Evolutionary conservation across 2,888 invertebrate species (phyloP), one percentile per base, ranked within the genome.

Genomic region (Agelastica alni): DNA sequence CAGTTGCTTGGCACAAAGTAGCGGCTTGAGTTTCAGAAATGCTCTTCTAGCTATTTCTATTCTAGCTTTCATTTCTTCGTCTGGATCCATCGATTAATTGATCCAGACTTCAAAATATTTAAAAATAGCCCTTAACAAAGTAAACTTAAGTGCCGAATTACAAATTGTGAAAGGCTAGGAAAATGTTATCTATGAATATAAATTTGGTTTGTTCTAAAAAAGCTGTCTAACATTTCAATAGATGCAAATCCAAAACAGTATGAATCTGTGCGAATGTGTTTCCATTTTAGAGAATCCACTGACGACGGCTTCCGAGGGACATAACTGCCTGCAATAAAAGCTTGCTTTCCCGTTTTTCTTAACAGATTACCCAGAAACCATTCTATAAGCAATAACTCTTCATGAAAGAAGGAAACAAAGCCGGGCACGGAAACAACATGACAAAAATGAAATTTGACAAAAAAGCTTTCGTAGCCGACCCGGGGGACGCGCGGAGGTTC

Each of bases 401-500:
- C 39, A 48, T 48, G 31, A 48, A 48, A 39, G 41, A 22, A 41
- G 30, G 39, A 48, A 41, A 48, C 48, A 48, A 48, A 48, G 41
- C 48, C 48, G n/a, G 20, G 16, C 48, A 39, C 39, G 48, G 31
- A 28, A 30, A 42, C 42, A 42, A 48, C 48, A 55, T 55, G 42
- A 55, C 41, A 42, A 55, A 66, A 71, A 72, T 69, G 72, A 71
- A 72, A 73, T 69, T 71, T 68, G 69, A 68, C 68, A 68, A 69
- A 68, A 67, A 64, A 67, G 64, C 48, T 41, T 48, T 41, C 12
- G 34, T 30, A n/a, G 12, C 10, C 39, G 30, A 17, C 41, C 31
- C 31, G 30, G 17, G 48, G 48, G 48, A 41, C 30, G 64, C 30
- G 64, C 65, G 68, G 65, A 70, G 71, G 75, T 73, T 71, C 70